Percentiles rank a stretch among this genome's conserved stretches.
phyloP scores from a whole-genome alignment of 2,888 invertebrate species.

The Antitype chi region DNA sequence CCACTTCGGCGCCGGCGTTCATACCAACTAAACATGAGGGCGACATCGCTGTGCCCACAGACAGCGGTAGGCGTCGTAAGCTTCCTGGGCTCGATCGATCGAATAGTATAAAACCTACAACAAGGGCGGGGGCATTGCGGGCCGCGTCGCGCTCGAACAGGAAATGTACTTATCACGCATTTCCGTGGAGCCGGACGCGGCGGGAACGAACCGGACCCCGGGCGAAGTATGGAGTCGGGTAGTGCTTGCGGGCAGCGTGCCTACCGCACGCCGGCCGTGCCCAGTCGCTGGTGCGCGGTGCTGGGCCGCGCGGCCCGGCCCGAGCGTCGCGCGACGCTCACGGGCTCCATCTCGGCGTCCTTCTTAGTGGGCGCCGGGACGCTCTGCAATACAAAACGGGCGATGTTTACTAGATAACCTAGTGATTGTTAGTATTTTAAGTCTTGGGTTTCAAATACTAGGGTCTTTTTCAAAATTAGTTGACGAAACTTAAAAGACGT shows the following conservation, averaged over 20 bases:
- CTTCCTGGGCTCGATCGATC: constrained; percentile 53
- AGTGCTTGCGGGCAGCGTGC: not conserved
- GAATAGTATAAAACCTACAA: constrained; percentile 60
- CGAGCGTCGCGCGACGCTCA: constrained; percentile 71
- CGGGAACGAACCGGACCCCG: constrained; percentile 1
- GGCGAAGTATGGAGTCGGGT: not conserved
- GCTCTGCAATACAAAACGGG: constrained; percentile 65
- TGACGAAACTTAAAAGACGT: not conserved
- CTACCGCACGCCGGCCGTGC: constrained; percentile 79
- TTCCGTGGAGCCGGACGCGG: constrained; percentile 31
- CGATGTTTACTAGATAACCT: not conserved
- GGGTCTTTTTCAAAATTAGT: not conserved
- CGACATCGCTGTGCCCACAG: constrained; percentile 13
- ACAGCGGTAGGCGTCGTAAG: constrained; percentile 35
- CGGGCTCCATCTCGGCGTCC: constrained; percentile 73
- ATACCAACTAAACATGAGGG: not conserved
- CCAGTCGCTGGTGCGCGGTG: constrained; percentile 74
- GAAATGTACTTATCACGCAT: constrained; percentile 28
- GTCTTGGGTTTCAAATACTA: too few species aligned
- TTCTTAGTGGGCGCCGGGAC: constrained; percentile 74
- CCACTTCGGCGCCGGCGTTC: not conserved
- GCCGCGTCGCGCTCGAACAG: constrained; percentile 40
- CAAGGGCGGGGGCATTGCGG: constrained; percentile 60
- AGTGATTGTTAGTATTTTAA: not conserved
- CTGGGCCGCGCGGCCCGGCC: constrained; percentile 69